Percentiles rank a stretch among this genome's conserved stretches.
Evolutionary conservation across 1,140 invertebrate species (phyloP).

Genomic region (Rhopalosiphum maidis): DNA sequence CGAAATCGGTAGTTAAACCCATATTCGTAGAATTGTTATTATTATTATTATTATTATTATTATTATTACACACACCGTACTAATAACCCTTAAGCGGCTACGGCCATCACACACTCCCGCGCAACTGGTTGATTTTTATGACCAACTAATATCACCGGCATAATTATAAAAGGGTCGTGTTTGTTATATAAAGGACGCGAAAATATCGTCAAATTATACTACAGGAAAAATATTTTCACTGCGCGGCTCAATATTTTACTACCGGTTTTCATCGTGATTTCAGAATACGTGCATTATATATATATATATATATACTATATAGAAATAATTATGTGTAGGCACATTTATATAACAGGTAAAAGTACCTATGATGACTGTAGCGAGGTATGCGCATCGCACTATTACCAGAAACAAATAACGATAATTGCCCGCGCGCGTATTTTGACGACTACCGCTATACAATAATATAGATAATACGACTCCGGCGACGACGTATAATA

Average conservation of each 20-base stretch:
- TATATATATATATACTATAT: neutral
- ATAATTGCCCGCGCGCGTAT: neutral
- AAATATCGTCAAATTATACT: neutral
- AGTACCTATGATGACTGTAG: neutral
- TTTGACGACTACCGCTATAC: neutral
- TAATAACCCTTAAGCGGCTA: too few relatives aligned
- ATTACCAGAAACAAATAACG: constrained; percentile 36
- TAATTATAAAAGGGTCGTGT: neutral
- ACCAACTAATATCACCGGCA: neutral
- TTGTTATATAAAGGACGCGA: neutral
- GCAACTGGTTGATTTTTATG: neutral
- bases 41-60: too few relatives aligned
- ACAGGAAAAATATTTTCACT: neutral
- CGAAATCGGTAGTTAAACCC: neutral
- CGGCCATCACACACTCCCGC: neutral
- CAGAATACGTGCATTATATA: neutral
- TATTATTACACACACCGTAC: neutral
- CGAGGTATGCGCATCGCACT: neutral
- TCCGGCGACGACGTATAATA: neutral
- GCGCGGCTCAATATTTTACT: constrained; percentile 3
- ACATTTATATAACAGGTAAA: neutral
- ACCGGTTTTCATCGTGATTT: constrained; percentile 34
- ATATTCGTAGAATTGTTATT: neutral
- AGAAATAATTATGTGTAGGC: neutral
- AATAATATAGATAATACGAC: neutral